A percentile compares a stretch with the other conserved stretches of the same genome.
These are phyloP conservation scores for Montipora capitata DNA, from an alignment of 92 coral and sea anemone genomes.

Conservation along the genomic window DNA sequence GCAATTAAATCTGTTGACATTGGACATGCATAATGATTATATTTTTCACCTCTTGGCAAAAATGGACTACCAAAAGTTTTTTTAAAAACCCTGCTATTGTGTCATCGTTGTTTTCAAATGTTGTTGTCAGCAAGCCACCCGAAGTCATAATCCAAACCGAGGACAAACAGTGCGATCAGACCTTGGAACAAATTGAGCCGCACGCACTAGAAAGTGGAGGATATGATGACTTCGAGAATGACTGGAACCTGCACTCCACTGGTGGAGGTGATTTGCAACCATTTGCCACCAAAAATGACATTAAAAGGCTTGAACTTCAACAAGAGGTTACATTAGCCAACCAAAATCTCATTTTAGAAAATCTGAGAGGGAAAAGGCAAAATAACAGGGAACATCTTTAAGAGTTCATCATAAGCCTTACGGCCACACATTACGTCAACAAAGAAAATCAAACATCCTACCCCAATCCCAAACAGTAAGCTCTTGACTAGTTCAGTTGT, in stretches of 20 bases:
- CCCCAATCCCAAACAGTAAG: conserved; percentile 23
- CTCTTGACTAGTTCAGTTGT: conserved; percentile 11
- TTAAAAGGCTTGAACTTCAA: conserved; percentile 17
- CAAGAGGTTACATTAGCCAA: conserved; percentile 20
- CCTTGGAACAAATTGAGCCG: not conserved
- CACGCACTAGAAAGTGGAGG: not conserved
- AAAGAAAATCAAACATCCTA: conserved; percentile 23
- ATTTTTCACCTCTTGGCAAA: conserved; percentile 1
- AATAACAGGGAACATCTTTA: conserved; percentile 22
- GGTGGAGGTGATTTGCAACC: not conserved
- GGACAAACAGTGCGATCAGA: not conserved
- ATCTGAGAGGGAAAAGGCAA: conserved; percentile 14
- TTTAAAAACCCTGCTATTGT: not conserved
- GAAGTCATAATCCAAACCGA: not conserved
- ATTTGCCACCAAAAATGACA: conserved; percentile 29
- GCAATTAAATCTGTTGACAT: not conserved
- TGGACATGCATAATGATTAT: not conserved
- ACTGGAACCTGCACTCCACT: conserved; percentile 7
- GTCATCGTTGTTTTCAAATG: conserved; percentile 5
- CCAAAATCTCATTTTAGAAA: conserved; percentile 23
- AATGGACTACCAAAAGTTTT: not conserved
- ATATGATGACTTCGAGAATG: conserved; percentile 14
- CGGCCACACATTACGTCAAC: not conserved
- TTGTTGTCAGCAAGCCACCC: conserved; percentile 13
- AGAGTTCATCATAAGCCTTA: conserved; percentile 21